Evolutionary conservation across 2,113 vertebrate genomes (phyloP).

Genomic region (Psilopsiagon aymara): DNA sequence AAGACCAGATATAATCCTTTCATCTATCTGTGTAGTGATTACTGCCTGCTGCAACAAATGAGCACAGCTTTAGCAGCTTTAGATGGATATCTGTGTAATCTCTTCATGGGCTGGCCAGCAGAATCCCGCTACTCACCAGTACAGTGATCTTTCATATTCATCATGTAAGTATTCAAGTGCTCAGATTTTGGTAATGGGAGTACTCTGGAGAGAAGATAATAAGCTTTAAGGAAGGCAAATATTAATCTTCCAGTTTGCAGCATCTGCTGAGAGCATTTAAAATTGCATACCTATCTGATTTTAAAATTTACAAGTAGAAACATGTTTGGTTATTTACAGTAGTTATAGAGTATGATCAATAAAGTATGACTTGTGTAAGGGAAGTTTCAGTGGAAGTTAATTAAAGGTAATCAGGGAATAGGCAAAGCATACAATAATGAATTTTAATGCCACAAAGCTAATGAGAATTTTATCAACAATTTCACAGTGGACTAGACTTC

Average conservation of each 20-base stretch:
- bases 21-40: not conserved
- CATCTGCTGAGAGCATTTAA: not conserved
- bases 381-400: not conserved
- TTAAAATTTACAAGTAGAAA: not conserved
- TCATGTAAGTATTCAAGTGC: not conserved
- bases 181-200: not conserved
- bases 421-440: not conserved
- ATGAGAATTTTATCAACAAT: not conserved
- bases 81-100: constrained; percentile 16
- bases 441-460: not conserved
- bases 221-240: not conserved
- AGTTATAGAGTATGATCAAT: not conserved
- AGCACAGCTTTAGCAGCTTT: constrained; percentile 20
- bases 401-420: not conserved
- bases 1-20: constrained; percentile 20
- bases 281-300: not conserved
- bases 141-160: not conserved
- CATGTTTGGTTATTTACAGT: not conserved
- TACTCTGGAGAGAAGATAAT: not conserved
- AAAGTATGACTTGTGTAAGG: not conserved
- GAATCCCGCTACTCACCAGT: not conserved
- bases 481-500: not conserved
- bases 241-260: not conserved
- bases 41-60: not conserved
- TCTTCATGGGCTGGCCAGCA: not conserved